Base-by-base conservation (phyloP, 1,140 invertebrate genomes). In the Rhyacophila brunnea region DNA sequence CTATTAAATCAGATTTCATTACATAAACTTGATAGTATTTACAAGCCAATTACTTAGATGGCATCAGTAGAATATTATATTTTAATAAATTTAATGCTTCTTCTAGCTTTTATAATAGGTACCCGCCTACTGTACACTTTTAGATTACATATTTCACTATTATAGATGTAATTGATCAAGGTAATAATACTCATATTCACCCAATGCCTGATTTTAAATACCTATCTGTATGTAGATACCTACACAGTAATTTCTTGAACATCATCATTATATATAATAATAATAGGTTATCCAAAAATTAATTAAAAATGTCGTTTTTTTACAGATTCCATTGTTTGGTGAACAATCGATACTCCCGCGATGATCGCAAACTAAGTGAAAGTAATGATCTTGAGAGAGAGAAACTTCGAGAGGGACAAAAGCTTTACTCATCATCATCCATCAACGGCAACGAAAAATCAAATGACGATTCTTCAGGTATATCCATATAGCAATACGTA, bases 361-460 rank as follows among this genome's bases (percentile, higher is more conserved):
- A 78, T 50, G 73, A 78, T 57, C 70, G 77, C 44, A 78, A 78
- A 59, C 63, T 79, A 15, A 78, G 77, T 43, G 77, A 78, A 58
- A 79, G 77, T 60, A 78, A 78, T 49, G 77, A 78, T 52, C 72
- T 76, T 0, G 77, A 79, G 44, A 65, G 77, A 23, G 77, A 79
- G 58, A 79, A 79, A 44, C 66, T 79, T 0, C 68, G 77, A 64
- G 77, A 79, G 51, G 77, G 75, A 57, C 77, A 79, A 38, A 79
- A 79, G 59, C 61, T 79, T 3, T 79, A 79, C 55, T 78, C 76
- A 1, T 79, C 77, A 14, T 79, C 77, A 0, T 78, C 77, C 4
- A 79, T 79, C 45, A 79, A 79, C 45, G 75, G 77, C 11, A 78
- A 79, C 47, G 77, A 79, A 53, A 79, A 79, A 58, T 77, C 73